These are phyloP conservation scores for Pantala flavescens DNA, from an alignment of 1,140 invertebrate species.

Conservation along the genomic window DNA sequence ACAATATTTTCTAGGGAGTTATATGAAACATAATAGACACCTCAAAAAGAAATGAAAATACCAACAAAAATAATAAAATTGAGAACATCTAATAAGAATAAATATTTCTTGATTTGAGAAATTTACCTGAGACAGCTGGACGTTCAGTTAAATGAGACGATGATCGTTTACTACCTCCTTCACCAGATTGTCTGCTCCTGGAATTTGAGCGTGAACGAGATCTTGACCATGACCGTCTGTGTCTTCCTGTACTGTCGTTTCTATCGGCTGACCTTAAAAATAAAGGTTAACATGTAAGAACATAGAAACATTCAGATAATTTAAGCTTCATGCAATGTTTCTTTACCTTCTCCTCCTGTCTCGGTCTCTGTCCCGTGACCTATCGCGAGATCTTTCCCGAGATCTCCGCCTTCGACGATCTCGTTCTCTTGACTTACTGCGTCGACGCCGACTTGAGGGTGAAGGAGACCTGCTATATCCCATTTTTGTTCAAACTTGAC, in stretches of 20 bases:
- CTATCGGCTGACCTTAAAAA: conserved; percentile 36
- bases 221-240: conserved; percentile 38
- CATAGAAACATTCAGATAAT: conserved; percentile 19
- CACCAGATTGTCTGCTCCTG: background rate
- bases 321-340: conserved; percentile 13
- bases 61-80: background rate
- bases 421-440: conserved; percentile 21
- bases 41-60: background rate
- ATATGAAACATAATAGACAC: background rate
- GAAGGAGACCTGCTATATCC: background rate
- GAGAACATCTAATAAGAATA: background rate
- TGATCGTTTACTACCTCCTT: background rate
- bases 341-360: conserved; percentile 25
- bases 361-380: conserved; percentile 41
- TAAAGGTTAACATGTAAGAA: conserved; percentile 30
- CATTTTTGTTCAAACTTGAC: background rate
- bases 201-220: conserved; percentile 41
- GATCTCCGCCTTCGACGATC: conserved; percentile 42
- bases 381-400: conserved; percentile 39
- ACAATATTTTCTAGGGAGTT: conserved; percentile 14
- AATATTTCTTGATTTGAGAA: too few relatives aligned
- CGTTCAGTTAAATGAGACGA: background rate
- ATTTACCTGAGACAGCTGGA: background rate
- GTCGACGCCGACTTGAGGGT: background rate
- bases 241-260: conserved; percentile 36